Evolutionary conservation across 2,797 vertebrate species (phyloP).

Genomic region (Malacoraja senta): DNA sequence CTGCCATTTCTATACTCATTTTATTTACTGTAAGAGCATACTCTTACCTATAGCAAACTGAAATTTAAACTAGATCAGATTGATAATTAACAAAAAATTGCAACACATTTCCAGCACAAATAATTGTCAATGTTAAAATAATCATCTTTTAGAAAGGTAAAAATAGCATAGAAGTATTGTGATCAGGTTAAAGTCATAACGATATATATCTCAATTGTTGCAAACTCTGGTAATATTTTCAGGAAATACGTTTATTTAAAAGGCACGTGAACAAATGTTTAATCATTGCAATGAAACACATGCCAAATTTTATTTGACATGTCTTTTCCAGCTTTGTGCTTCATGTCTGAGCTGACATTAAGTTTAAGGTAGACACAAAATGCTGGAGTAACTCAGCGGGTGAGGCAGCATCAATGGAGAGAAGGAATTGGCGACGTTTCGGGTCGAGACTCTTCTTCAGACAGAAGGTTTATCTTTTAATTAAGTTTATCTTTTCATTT

Average conservation of each 20-base stretch:
- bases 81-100: background rate
- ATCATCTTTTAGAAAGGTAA: background rate
- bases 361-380: too few species aligned
- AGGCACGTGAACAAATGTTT: background rate
- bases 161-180: conserved; percentile 45
- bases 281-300: background rate
- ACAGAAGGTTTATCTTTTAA: too few species aligned
- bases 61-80: conserved; percentile 2
- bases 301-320: background rate
- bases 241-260: conserved; percentile 39
- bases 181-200: conserved; percentile 41
- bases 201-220: conserved; percentile 19
- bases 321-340: background rate
- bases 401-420: too few species aligned
- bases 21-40: background rate
- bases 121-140: background rate
- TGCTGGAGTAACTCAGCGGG: too few species aligned
- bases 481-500: background rate
- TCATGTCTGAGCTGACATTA: background rate
- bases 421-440: too few species aligned
- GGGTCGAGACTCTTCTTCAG: too few species aligned
- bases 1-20: background rate
- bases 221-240: conserved; percentile 27
- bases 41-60: background rate
- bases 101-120: background rate